phyloP scores from a whole-genome alignment of 2,888 invertebrate species.

The Hydroisotoma schaefferi region DNA sequence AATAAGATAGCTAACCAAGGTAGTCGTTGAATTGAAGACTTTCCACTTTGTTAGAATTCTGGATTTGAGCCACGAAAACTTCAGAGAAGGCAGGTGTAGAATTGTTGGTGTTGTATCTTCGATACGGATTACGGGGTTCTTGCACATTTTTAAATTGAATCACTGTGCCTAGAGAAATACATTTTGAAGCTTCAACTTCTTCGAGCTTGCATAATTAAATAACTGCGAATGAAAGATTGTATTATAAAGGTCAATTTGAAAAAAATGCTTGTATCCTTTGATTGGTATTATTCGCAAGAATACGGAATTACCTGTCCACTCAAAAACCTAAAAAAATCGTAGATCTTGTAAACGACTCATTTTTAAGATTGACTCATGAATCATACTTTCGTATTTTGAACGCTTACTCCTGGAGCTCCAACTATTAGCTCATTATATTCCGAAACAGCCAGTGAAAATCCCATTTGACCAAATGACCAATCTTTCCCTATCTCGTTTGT shows the following conservation, averaged over 20 bases:
- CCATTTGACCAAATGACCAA: conserved; percentile 49
- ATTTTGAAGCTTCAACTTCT: background rate
- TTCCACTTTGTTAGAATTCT: background rate
- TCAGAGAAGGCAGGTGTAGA: conserved; percentile 22
- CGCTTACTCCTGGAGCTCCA: conserved; percentile 59
- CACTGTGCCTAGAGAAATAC: conserved; percentile 22
- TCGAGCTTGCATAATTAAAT: background rate
- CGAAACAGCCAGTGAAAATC: conserved; percentile 49
- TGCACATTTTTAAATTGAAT: conserved; percentile 22
- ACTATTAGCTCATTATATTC: conserved; percentile 54
- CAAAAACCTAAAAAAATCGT: conserved; percentile 51
- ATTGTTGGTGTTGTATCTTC: conserved; percentile 13
- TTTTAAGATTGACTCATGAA: background rate
- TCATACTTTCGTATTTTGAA: background rate
- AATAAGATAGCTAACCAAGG: too few relatives aligned
- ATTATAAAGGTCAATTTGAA: too few relatives aligned
- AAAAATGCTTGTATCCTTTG: background rate
- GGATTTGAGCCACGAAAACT: conserved; percentile 19
- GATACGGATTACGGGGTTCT: background rate
- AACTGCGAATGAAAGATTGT: too few relatives aligned
- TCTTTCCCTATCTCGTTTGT: conserved; percentile 5
- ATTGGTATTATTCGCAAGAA: conserved; percentile 5
- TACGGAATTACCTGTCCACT: conserved; percentile 58
- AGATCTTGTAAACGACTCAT: background rate
- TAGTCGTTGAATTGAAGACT: conserved; percentile 1